Evolutionary conservation across 2,797 vertebrate species (phyloP).

Genomic region (Enteromius treurensis): DNA sequence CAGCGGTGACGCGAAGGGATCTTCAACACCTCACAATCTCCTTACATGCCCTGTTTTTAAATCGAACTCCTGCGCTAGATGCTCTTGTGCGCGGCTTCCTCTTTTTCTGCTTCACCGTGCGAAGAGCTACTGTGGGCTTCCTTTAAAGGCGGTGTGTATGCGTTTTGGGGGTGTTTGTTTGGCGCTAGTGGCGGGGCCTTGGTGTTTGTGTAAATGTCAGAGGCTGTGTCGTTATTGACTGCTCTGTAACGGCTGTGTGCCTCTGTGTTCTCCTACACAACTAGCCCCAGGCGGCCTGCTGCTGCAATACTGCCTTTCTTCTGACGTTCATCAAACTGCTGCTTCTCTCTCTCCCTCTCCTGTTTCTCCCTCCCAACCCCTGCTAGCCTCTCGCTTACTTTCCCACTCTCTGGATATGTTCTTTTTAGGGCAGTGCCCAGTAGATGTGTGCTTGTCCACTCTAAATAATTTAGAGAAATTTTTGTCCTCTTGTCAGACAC

Average conservation of each 20-base stretch:
- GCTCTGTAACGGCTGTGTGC: constrained; percentile 54
- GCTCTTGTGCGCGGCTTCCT: constrained; percentile 10
- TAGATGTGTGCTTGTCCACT: constrained; percentile 57
- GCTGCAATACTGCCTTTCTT: constrained; percentile 67
- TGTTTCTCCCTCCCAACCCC: constrained; percentile 42
- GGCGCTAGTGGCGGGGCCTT: constrained; percentile 63
- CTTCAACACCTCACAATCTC: constrained; percentile 48
- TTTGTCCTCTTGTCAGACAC: constrained; percentile 61
- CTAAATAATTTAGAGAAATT: constrained; percentile 63
- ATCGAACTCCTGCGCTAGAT: constrained; percentile 24
- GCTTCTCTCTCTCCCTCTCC: constrained; percentile 52
- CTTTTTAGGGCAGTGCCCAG: constrained; percentile 58
- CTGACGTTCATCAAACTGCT: constrained; percentile 61
- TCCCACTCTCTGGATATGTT: constrained; percentile 42
- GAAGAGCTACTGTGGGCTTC: constrained; percentile 60
- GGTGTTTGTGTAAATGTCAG: constrained; percentile 70
- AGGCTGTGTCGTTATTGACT: constrained; percentile 65
- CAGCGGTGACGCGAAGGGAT: constrained; percentile 44
- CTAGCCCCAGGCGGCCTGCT: constrained; percentile 60
- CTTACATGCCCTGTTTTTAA: constrained; percentile 47
- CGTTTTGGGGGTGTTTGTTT: constrained; percentile 66
- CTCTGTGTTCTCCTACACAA: constrained; percentile 60
- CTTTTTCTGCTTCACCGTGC: constrained; percentile 49
- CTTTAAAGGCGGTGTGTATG: constrained; percentile 60
- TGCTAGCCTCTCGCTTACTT: constrained; percentile 37